Conservation (phyloP, 2,797 vertebrate species). For the Echiichthys vipera region DNA sequence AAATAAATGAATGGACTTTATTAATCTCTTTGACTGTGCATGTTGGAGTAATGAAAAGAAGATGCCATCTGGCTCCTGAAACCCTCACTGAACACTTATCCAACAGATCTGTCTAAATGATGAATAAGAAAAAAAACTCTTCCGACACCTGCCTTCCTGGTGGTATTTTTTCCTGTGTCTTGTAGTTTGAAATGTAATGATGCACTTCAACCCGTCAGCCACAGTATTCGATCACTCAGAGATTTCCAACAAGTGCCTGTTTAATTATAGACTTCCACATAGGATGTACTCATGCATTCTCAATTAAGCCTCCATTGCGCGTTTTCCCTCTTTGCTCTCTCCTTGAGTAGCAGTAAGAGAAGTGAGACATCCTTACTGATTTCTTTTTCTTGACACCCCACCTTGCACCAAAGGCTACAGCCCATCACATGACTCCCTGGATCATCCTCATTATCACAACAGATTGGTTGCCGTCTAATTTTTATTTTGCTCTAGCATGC, state of each 20-base stretch:
- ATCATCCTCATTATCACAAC: constrained; percentile 12
- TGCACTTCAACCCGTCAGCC: background rate
- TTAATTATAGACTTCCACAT: constrained; percentile 31
- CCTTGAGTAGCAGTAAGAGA: background rate
- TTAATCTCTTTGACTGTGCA: background rate
- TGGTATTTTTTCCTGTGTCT: background rate
- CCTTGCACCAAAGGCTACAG: background rate
- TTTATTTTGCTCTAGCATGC: background rate
- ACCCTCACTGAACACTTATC: background rate
- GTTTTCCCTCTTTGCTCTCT: background rate
- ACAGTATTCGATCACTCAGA: constrained; percentile 14
- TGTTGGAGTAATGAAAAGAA: constrained; percentile 1
- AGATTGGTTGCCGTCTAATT: background rate
- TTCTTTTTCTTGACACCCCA: background rate
- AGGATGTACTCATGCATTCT: constrained; percentile 15
- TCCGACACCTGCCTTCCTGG: background rate
- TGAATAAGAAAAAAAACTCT: background rate
- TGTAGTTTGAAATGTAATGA: background rate
- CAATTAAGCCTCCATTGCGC: constrained; percentile 10
- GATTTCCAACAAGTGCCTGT: constrained; percentile 25
- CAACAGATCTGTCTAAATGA: constrained; percentile 3
- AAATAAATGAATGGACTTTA: background rate
- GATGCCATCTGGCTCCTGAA: constrained; percentile 5
- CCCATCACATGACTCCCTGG: background rate
- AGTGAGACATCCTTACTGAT: background rate